phyloP scores from a whole-genome alignment of 2,888 invertebrate genomes.

The Athripsodes cinereus region DNA sequence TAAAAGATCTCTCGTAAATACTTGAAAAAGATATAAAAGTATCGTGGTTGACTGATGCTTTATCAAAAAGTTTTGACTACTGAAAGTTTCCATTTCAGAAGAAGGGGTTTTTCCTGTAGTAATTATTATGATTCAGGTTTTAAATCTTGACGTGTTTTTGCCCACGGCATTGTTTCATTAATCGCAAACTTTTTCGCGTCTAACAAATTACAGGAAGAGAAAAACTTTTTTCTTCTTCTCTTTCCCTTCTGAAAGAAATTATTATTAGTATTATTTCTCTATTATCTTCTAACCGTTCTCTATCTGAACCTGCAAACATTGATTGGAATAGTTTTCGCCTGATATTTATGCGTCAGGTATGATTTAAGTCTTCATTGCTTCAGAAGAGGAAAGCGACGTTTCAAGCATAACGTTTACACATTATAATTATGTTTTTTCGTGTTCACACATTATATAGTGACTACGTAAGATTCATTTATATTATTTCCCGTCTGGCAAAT shows the following conservation, averaged over 20 bases:
- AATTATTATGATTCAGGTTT: slow-evolving; percentile 28
- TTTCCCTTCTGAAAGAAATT: slow-evolving; percentile 7
- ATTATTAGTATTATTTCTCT: neutral
- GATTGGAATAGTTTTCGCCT: too few relatives aligned
- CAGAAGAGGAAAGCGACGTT: too few relatives aligned
- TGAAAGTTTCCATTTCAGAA: slow-evolving; percentile 12
- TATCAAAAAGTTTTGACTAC: slow-evolving; percentile 10
- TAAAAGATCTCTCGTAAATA: too few relatives aligned
- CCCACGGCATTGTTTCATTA: slow-evolving; percentile 28
- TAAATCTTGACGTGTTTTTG: slow-evolving; percentile 27
- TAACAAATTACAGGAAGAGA: slow-evolving; percentile 26
- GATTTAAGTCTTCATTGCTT: too few relatives aligned
- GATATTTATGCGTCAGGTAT: too few relatives aligned
- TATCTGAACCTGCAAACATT: too few relatives aligned
- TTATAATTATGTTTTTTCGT: too few relatives aligned
- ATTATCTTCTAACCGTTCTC: neutral
- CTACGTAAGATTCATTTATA: too few relatives aligned
- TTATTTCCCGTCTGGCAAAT: too few relatives aligned
- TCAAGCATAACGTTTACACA: too few relatives aligned
- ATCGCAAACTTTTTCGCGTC: slow-evolving; percentile 28
- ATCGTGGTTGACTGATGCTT: slow-evolving; percentile 20
- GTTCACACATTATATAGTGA: too few relatives aligned
- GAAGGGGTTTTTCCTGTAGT: slow-evolving; percentile 23
- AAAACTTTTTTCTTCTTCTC: slow-evolving; percentile 20
- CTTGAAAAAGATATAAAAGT: neutral